These are phyloP conservation scores for Athalia circularis DNA, from an alignment of 2,888 invertebrate species.

Conservation along the genomic window DNA sequence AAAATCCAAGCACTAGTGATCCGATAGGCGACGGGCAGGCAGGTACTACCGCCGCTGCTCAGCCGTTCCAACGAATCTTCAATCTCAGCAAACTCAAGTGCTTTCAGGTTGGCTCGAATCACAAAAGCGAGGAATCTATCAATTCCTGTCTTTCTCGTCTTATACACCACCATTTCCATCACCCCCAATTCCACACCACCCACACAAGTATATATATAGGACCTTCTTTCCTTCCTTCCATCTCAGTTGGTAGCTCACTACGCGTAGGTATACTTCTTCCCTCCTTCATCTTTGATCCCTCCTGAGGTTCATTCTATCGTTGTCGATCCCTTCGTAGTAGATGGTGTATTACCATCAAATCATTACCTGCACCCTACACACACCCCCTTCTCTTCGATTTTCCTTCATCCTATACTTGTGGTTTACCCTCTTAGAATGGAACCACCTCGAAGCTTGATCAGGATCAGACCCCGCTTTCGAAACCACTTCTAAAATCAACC, in stretches of 20 bases:
- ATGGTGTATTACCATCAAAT: slow-evolving; percentile 55
- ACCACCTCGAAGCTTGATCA: not conserved
- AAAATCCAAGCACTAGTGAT: not conserved
- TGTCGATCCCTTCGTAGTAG: not conserved
- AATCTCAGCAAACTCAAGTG: slow-evolving; percentile 48
- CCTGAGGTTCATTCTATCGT: slow-evolving; percentile 33
- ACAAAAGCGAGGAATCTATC: slow-evolving; percentile 68
- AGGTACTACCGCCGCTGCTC: not conserved
- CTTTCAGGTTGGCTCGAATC: slow-evolving; percentile 62
- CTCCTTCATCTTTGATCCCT: not conserved
- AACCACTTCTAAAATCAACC: slow-evolving; percentile 6
- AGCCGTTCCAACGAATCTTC: slow-evolving; percentile 9
- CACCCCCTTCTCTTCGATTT: slow-evolving; percentile 38
- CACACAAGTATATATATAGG: too few relatives aligned
- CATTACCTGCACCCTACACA: slow-evolving; percentile 56
- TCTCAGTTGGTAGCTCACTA: too few relatives aligned
- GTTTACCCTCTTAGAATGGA: slow-evolving; percentile 30
- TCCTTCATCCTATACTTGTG: slow-evolving; percentile 7
- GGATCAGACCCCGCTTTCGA: not conserved
- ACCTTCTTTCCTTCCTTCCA: not conserved
- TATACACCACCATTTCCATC: slow-evolving; percentile 13
- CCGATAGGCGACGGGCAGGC: not conserved
- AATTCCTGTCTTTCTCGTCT: slow-evolving; percentile 67
- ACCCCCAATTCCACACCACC: not conserved
- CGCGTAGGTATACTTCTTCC: too few relatives aligned